These are phyloP conservation scores for Anguilla anguilla DNA, from an alignment of 2,797 vertebrate species.

Conservation along the genomic window DNA sequence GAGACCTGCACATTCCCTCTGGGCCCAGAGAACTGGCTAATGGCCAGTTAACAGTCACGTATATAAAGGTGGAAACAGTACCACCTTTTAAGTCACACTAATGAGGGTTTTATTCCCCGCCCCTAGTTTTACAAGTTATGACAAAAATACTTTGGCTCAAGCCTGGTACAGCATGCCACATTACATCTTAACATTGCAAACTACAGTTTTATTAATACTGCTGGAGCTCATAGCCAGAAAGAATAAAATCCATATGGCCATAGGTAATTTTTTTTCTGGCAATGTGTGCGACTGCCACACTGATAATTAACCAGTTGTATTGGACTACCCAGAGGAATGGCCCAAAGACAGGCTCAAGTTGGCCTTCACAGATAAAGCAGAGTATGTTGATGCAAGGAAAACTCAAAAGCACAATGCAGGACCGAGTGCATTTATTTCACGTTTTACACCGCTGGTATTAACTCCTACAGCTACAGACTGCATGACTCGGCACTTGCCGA, in stretches of 20 bases:
- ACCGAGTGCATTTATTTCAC: background rate
- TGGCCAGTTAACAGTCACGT: background rate
- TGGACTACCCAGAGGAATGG: background rate
- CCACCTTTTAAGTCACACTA: background rate
- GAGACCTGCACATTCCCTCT: background rate
- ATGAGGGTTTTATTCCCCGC: background rate
- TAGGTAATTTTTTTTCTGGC: no score
- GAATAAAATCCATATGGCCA: no score
- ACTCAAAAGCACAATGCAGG: background rate
- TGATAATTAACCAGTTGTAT: background rate
- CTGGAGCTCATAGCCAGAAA: no score
- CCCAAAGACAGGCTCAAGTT: background rate
- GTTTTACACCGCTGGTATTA: background rate
- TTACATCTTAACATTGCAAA: no score
- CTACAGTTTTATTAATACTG: no score
- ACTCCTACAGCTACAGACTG: background rate
- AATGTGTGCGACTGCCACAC: background rate
- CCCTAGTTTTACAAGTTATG: background rate
- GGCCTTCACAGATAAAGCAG: background rate
- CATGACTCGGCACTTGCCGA: no score
- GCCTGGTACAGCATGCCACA: no score
- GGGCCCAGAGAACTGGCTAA: background rate
- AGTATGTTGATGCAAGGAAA: no score
- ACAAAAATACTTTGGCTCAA: no score
- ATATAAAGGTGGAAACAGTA: background rate